Evolutionary conservation across 2,888 invertebrate genomes (phyloP), one percentile per base, ranked within the genome.

Genomic region (Panzeria rudis): DNA sequence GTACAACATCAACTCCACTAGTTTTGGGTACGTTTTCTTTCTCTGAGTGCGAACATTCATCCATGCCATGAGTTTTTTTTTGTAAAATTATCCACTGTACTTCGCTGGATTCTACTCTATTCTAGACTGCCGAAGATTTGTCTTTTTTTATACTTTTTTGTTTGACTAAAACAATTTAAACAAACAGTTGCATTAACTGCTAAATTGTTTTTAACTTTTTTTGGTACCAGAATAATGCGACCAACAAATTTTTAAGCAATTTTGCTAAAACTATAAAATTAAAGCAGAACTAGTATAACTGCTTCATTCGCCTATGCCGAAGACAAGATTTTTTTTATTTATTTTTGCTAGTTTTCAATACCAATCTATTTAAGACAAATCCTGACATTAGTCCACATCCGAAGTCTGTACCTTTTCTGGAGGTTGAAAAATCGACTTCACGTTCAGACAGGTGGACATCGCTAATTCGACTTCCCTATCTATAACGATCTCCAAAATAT

Each of bases 131-230:
- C 23, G 50, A 6, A 11, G 17, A 41, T 20, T 68, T 32, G 23
- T 62, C 52, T 59, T 25, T 7, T 71, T 71, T 29, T 23, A 52
- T 38, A 38, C 35, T n/a, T 29, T 50, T 20, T 59, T 64, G 64
- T 20, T 44, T 76, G 20, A 76, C 17, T 32, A 52, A 50, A 72
- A 68, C 56, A 77, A 72, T 77, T 77, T 68, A 59, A 77, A 66
- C 56, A 66, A 72, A 68, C 59, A 78, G 72, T 83, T 78, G 66
- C 66, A 78, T 72, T 73, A 68, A 73, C 72, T 23, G 52, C 44
- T 68, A 78, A 73, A 78, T 73, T 78, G 13, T 62, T 78, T 68
- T 83, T 62, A 73, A 56, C 54, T 20, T 17, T 25, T 47, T 17
- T 29, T 8, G n/a, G n/a, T 4, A 1, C 4, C 1, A 25, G 29